phyloP scores from a whole-genome alignment of 2,797 vertebrate species.

The Somateria mollissima region DNA sequence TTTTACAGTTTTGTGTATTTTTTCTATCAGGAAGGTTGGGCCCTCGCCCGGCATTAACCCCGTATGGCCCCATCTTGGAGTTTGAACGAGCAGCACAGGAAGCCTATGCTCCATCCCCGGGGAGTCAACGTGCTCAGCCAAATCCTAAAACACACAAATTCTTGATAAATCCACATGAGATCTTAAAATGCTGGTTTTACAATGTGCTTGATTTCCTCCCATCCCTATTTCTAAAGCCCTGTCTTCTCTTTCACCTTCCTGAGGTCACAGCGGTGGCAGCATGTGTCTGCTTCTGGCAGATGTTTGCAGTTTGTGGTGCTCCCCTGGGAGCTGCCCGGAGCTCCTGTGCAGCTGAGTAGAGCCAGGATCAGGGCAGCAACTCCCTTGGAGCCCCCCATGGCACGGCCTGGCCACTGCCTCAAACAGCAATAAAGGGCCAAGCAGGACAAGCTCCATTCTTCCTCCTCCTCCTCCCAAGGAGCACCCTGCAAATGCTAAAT shows the following conservation, averaged over 20 bases:
- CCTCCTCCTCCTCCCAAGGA: too few species aligned
- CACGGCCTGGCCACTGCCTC: not conserved
- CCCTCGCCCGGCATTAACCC: not conserved
- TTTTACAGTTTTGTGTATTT: not conserved
- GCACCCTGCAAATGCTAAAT: not conserved
- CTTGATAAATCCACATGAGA: not conserved
- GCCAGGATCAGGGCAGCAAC: not conserved
- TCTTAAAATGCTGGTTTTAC: not conserved
- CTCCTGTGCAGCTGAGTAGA: not conserved
- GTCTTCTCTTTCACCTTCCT: not conserved
- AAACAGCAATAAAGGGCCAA: not conserved
- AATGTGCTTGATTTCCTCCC: not conserved
- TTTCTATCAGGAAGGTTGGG: not conserved
- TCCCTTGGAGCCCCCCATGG: too few species aligned
- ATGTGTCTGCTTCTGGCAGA: fast-evolving
- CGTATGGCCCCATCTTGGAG: fast-evolving
- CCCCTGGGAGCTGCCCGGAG: not conserved
- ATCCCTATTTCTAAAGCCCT: not conserved
- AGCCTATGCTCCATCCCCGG: fast-evolving
- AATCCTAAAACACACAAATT: not conserved
- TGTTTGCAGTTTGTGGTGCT: not conserved
- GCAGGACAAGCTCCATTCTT: fast-evolving
- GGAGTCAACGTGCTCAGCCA: fast-evolving
- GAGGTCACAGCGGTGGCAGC: fast-evolving
- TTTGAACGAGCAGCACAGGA: not conserved